phyloP scores from a whole-genome alignment of 1,140 invertebrate species.

The Eueides isabella region DNA sequence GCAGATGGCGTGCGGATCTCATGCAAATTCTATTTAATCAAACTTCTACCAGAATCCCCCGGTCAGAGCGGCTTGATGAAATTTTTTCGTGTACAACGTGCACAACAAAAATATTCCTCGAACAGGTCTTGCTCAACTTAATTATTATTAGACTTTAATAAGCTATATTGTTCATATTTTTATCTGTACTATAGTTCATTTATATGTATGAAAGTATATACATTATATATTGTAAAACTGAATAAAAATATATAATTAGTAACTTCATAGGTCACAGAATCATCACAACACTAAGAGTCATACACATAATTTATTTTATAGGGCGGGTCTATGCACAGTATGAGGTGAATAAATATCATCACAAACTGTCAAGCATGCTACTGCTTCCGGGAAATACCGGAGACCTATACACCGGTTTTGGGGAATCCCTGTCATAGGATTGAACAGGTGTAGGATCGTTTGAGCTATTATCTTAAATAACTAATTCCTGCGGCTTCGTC shows the following conservation, averaged over 20 bases:
- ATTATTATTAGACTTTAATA: no score
- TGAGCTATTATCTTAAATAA: not conserved
- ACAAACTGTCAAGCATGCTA: slow-evolving; percentile 52
- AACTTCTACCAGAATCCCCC: slow-evolving; percentile 54
- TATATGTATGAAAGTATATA: no score
- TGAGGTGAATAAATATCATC: slow-evolving; percentile 50
- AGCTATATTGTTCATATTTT: no score
- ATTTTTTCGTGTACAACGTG: slow-evolving; percentile 45
- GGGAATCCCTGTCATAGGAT: slow-evolving; percentile 49
- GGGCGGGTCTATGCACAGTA: slow-evolving; percentile 50
- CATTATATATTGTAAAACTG: no score
- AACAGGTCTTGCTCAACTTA: not conserved
- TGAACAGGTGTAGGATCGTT: slow-evolving; percentile 29
- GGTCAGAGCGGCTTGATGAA: slow-evolving; percentile 47
- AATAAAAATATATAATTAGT: no score
- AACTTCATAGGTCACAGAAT: no score
- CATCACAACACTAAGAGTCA: not conserved
- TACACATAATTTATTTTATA: slow-evolving; percentile 27
- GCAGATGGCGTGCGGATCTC: slow-evolving; percentile 60
- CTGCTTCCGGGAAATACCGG: slow-evolving; percentile 43
- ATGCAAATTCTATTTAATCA: slow-evolving; percentile 74
- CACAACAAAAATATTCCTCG: slow-evolving; percentile 29
- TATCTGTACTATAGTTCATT: no score
- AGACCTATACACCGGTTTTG: slow-evolving; percentile 42
- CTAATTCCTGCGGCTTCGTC: no score